Conservation (phyloP, 2,797 vertebrate species). For the Gymnoscopelus microlampas region DNA sequence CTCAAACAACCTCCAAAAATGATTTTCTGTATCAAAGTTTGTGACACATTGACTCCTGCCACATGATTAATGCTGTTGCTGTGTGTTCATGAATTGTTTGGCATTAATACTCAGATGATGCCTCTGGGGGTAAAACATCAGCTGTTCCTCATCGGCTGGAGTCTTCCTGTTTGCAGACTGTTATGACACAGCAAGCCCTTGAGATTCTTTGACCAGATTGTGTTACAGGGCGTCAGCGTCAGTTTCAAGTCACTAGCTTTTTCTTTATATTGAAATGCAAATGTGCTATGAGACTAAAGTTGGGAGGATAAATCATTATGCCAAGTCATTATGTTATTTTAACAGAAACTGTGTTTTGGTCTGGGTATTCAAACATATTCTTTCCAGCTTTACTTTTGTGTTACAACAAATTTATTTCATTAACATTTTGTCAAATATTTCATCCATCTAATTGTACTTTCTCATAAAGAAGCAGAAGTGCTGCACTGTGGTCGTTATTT, state of each 20-base stretch:
- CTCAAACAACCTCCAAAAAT: not conserved
- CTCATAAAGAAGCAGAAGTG: not conserved
- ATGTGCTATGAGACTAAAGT: too few relatives aligned
- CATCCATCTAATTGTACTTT: slow-evolving; percentile 16
- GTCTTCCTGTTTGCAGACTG: not conserved
- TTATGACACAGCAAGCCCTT: slow-evolving; percentile 24
- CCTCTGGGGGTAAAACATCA: not conserved
- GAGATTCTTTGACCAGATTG: not conserved
- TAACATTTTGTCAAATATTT: not conserved
- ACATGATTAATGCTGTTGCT: not conserved
- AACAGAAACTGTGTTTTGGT: too few relatives aligned
- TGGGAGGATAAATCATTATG: too few relatives aligned
- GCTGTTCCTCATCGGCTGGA: not conserved
- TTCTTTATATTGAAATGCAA: too few relatives aligned
- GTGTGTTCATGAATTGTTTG: too few relatives aligned
- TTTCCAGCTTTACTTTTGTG: not conserved
- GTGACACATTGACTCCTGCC: not conserved
- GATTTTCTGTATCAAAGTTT: slow-evolving; percentile 13
- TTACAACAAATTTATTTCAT: not conserved
- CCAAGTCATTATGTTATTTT: too few relatives aligned
- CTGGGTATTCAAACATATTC: too few relatives aligned
- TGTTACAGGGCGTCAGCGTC: slow-evolving; percentile 24
- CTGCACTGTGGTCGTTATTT: not conserved
- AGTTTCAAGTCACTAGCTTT: slow-evolving; percentile 10
- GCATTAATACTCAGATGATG: not conserved